Evolutionary conservation across 2,113 vertebrate genomes (phyloP), one percentile per base, ranked within the genome.

Genomic region (Mastomys natalensis): DNA sequence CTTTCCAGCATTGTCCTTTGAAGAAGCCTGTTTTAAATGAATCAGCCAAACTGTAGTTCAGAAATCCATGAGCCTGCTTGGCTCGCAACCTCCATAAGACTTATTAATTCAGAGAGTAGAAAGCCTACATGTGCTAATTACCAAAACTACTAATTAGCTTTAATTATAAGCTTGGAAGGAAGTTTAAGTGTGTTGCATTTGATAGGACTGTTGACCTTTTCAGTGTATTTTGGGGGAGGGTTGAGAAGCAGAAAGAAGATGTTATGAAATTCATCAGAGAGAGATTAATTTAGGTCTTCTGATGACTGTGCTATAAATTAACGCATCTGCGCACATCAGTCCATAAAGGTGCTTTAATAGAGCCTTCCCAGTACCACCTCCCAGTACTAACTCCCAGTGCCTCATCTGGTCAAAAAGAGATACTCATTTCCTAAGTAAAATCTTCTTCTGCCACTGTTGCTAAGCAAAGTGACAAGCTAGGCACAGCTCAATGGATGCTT

Each of bases 121-220:
- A 97, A 98, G 97, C 45, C 97, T 98, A 92, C 48, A 94, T 66
- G 95, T 97, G 95, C 97, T 98, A 98, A 98, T 98, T 98, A 97
- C 94, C 97, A 95, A 98, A 98, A 62, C 73, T 97, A 97, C 97
- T 97, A 98, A 98, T 98, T 98, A 98, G 95, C 96, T 96, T 97
- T 97, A 98, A 98, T 98, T 98, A 97, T 98, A 94, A 98, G 98
- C 97, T 98, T 98, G 97, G 97, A 98, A 98, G 98, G 96, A 89
- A 98, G 96, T 97, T 98, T 97, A 98, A 97, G 96, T 96, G 96
- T 84, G 94, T 91, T 90, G 89, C n/a, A 5, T 97, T 96, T 98
- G 98, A 98, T 98, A 82, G 0, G 74, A 89, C 37, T 90, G 97
- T 97, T 98, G 98, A 98, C 98, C 98, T 98, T 98, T 98, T 97